Percentiles rank a stretch among this genome's conserved stretches.
These are phyloP conservation scores for Hoplodrina ambigua DNA, from an alignment of 2,888 invertebrate species.

Conservation along the genomic window DNA sequence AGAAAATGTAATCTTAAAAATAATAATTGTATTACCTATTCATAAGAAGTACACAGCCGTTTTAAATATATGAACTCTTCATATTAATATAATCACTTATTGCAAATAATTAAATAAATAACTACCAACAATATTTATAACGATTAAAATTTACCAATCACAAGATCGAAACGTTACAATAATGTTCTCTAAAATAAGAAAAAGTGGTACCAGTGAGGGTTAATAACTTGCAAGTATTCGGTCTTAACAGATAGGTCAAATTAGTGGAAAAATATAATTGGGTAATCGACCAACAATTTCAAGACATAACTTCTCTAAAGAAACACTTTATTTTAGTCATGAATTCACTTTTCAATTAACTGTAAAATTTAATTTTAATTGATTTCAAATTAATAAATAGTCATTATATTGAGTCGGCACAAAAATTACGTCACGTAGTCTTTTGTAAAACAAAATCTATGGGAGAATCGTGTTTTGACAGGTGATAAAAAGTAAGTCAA, in stretches of 20 bases:
- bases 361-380: too few relatives aligned
- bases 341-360: too few relatives aligned
- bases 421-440: too few relatives aligned
- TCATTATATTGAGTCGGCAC: too few relatives aligned
- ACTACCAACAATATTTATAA: conserved; percentile 52
- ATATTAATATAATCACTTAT: conserved; percentile 51
- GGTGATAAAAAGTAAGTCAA: too few relatives aligned
- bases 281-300: too few relatives aligned
- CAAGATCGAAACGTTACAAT: conserved; percentile 14
- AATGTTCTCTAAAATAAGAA: conserved; percentile 15
- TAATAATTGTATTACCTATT: conserved; percentile 71
- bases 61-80: conserved; percentile 71
- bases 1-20: conserved; percentile 26
- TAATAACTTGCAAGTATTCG: not conserved
- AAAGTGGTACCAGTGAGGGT: conserved; percentile 2
- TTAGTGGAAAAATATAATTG: not conserved
- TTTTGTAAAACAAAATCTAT: too few relatives aligned
- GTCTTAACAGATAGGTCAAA: too few relatives aligned
- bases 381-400: too few relatives aligned
- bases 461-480: too few relatives aligned
- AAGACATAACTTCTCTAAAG: too few relatives aligned
- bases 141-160: conserved; percentile 35
- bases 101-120: conserved; percentile 60
- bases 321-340: too few relatives aligned
- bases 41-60: conserved; percentile 89